Evolutionary conservation across 2,888 invertebrate genomes (phyloP).

Genomic region (Drosophila multiciliata): DNA sequence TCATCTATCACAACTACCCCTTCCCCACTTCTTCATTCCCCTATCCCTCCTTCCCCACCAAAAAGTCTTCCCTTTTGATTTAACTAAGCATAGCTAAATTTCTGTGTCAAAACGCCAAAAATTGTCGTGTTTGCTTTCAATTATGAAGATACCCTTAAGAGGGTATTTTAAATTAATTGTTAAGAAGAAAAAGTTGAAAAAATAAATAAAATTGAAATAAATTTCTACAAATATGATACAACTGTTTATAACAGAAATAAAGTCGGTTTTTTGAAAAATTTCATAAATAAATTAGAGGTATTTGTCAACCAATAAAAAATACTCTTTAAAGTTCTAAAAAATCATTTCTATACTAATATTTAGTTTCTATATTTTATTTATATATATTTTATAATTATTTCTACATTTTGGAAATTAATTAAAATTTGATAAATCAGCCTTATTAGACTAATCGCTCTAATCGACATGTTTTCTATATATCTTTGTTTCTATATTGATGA

Average conservation of each 20-base stretch:
- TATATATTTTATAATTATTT: neutral
- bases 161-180: neutral
- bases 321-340: fast-evolving
- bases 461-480: neutral
- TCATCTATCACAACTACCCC: neutral
- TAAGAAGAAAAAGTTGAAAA: neutral
- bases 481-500: neutral
- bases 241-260: neutral
- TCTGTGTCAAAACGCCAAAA: conserved; percentile 47
- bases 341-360: neutral
- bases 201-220: neutral
- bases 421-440: neutral
- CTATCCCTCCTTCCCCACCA: neutral
- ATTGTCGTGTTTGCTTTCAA: conserved; percentile 29
- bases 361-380: neutral
- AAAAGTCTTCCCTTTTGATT: conserved; percentile 20
- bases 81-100: conserved; percentile 41
- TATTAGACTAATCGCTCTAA: neutral
- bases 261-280: neutral
- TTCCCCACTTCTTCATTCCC: neutral
- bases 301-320: neutral
- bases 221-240: neutral
- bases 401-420: neutral
- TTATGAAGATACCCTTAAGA: neutral
- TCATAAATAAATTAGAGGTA: neutral